Evolutionary conservation across 30 jellyfish, hydroid and myxozoan species (phyloP), one percentile per base, ranked within the genome.

Genomic region (Chironex yamaguchii): DNA sequence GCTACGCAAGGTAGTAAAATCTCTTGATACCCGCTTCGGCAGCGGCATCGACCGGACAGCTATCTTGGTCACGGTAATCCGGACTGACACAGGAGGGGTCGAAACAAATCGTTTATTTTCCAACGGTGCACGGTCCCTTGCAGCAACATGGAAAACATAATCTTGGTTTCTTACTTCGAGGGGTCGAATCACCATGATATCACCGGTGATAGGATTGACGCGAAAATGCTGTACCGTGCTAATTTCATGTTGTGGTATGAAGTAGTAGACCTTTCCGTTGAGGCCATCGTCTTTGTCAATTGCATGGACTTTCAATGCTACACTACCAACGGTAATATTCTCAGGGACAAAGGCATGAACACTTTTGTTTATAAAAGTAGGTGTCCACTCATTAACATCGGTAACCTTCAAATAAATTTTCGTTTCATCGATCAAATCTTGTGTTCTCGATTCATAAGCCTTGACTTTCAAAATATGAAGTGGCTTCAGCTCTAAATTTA

Each of bases 171-270:
- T 29, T 34, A 71, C 71, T 68, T 79, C 76, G 90, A 89, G 75
- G 24, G 90, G 91, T 32, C 66, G 75, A 35, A 89, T 78, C 0
- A 89, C 68, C 1, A 88, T 33, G 86, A 89, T 52, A 27, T 52
- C 93, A 24, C 93, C 97, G 20, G 97, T 79, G 33, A 69, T 72
- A 6, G 92, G 90, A 35, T 89, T 86, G 2, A 89, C 49, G 6
- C 92, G 71, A 81, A 89, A 89, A 3, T 89, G 86, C 49, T 68
- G 84, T 1, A 80, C 80, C 23, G 63, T 26, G 21, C 62, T 25
- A 24, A 49, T 84, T 50, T 89, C 72, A 52, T 49, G 70, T n/a
- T 84, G 70, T 14, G 85, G 76, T 12, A 89, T 71, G 27, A 70
- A 89, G 35, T 89, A 89, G 29, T 36, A 71, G 14, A 89, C 65